Percentiles rank a stretch among this genome's conserved stretches.
phyloP scores from a whole-genome alignment of 2,888 invertebrate genomes.

The Labia minor region DNA sequence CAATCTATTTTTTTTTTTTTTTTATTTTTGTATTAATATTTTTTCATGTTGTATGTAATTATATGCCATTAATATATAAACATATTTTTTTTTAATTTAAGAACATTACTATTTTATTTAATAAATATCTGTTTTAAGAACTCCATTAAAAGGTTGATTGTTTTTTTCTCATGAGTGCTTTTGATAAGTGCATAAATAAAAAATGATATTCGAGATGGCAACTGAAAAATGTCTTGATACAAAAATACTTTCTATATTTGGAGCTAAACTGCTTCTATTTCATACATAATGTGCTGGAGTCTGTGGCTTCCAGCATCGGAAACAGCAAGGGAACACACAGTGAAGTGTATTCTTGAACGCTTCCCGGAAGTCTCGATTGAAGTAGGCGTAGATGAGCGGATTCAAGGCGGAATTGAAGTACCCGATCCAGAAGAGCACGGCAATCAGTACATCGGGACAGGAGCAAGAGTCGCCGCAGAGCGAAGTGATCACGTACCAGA shows the following conservation, averaged over 20 bases:
- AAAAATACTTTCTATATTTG: background rate
- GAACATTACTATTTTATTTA: too few relatives aligned
- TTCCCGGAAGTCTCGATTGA: constrained; percentile 91
- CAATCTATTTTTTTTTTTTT: too few relatives aligned
- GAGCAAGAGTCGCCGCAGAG: constrained; percentile 64
- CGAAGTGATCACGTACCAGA: constrained; percentile 81
- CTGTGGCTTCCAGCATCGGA: constrained; percentile 47
- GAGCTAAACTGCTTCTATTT: background rate
- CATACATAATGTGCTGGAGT: constrained; percentile 30
- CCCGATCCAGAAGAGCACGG: constrained; percentile 82
- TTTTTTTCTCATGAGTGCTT: background rate
- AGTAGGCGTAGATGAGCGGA: constrained; percentile 90
- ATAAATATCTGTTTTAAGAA: too few relatives aligned
- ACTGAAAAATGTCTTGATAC: background rate
- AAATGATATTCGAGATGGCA: background rate
- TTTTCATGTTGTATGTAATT: too few relatives aligned
- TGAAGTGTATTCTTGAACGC: constrained; percentile 87
- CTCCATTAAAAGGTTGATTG: background rate
- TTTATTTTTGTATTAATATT: too few relatives aligned
- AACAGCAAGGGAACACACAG: constrained; percentile 72
- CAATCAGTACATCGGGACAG: constrained; percentile 55
- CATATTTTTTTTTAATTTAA: too few relatives aligned
- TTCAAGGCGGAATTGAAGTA: constrained; percentile 94
- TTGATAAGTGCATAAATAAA: constrained; percentile 4
- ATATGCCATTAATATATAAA: too few relatives aligned